A percentile compares a stretch with the other conserved stretches of the same genome.
These are phyloP conservation scores for Cyclopterus lumpus DNA, from an alignment of 2,797 vertebrate genomes.

Conservation along the genomic window DNA sequence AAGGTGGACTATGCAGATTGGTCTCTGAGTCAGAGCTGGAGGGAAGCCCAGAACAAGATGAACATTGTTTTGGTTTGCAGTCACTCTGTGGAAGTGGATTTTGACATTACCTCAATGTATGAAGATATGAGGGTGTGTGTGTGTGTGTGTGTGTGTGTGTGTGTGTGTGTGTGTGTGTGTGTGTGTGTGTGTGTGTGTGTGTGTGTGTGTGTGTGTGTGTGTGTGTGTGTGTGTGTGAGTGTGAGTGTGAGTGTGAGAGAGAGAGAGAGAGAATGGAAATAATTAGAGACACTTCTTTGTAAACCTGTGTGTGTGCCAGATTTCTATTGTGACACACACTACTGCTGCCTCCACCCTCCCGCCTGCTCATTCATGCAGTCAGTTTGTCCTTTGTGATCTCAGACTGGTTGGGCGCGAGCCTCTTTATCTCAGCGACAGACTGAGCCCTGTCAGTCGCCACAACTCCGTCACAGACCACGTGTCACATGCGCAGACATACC, in stretches of 20 bases:
- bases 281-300: slow-evolving; percentile 69
- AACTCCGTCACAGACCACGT: slow-evolving; percentile 41
- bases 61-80: slow-evolving; percentile 78
- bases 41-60: slow-evolving; percentile 78
- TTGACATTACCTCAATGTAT: slow-evolving; percentile 69
- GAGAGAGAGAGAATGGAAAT: slow-evolving; percentile 58
- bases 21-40: slow-evolving; percentile 64
- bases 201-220: too few relatives aligned
- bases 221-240: too few relatives aligned
- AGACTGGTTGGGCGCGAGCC: slow-evolving; percentile 28
- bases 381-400: slow-evolving; percentile 58
- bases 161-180: not conserved
- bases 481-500: slow-evolving; percentile 4
- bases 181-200: too few relatives aligned
- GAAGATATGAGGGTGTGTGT: slow-evolving; percentile 41
- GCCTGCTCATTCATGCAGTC: slow-evolving; percentile 70
- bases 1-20: slow-evolving; percentile 60
- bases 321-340: slow-evolving; percentile 55
- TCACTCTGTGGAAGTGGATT: slow-evolving; percentile 73
- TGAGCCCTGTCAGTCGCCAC: slow-evolving; percentile 33
- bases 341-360: slow-evolving; percentile 62
- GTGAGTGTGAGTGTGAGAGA: too few relatives aligned
- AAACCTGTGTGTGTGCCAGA: slow-evolving; percentile 39
- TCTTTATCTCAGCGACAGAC: slow-evolving; percentile 43
- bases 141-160: slow-evolving; percentile 1